Percentiles rank a stretch among this genome's conserved stretches.
Conservation (phyloP, 2,888 invertebrate genomes). For the Colostygia pectinataria region DNA sequence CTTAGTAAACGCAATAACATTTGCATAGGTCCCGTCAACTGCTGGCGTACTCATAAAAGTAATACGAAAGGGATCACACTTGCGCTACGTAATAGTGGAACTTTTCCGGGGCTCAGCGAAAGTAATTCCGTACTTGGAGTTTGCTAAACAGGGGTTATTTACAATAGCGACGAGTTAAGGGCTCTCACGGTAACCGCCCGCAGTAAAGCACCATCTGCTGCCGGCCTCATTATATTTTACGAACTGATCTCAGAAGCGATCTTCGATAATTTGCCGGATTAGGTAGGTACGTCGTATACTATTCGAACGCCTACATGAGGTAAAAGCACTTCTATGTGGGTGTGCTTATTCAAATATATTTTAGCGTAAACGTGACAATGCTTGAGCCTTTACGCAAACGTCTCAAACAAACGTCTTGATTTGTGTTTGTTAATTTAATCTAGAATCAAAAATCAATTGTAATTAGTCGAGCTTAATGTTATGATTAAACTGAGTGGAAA, state of each 20-base stretch:
- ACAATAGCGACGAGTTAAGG: constrained; percentile 48
- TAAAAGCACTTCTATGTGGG: constrained; percentile 2
- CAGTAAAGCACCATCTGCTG: constrained; percentile 42
- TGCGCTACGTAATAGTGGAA: constrained; percentile 63
- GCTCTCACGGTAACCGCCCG: constrained; percentile 40
- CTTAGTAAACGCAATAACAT: constrained; percentile 70
- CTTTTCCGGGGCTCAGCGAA: constrained; percentile 62
- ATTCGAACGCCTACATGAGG: constrained; percentile 9
- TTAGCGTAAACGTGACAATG: constrained; percentile 2
- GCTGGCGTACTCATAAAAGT: constrained; percentile 69
- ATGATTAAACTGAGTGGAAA: constrained; percentile 9
- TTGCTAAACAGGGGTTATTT: constrained; percentile 55
- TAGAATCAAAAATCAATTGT: neutral
- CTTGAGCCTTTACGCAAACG: neutral
- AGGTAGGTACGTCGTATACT: neutral
- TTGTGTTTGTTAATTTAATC: neutral
- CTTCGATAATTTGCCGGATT: constrained; percentile 26
- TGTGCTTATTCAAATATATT: neutral
- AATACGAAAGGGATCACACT: constrained; percentile 70
- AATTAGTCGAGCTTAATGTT: neutral
- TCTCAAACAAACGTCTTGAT: neutral
- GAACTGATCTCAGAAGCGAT: constrained; percentile 31
- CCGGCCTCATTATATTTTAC: constrained; percentile 40
- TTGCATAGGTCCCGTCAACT: constrained; percentile 73
- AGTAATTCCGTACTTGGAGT: constrained; percentile 61